Evolutionary conservation across 2,888 invertebrate genomes (phyloP).

Genomic region (Drosophila greeni): DNA sequence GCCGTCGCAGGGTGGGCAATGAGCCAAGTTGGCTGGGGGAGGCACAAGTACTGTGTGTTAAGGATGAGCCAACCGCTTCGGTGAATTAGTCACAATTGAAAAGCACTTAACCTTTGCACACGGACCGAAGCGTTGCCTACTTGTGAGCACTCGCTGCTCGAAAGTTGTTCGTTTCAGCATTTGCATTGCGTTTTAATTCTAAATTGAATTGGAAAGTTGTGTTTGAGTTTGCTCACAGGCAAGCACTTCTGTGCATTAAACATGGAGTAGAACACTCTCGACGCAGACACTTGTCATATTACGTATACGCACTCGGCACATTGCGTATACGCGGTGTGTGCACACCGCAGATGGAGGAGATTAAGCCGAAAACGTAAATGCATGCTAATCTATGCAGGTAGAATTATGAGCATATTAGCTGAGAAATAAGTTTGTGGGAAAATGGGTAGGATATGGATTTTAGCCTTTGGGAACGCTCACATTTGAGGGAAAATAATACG

Average conservation of each 20-base stretch:
- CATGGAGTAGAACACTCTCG: conserved; percentile 18
- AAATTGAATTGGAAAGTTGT: conserved; percentile 42
- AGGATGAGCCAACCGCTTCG: conserved; percentile 31
- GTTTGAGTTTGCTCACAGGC: conserved; percentile 29
- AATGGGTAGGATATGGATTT: too few species aligned
- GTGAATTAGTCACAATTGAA: conserved; percentile 67
- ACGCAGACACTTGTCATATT: conserved; percentile 9
- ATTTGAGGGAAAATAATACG: too few species aligned
- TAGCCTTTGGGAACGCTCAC: too few species aligned
- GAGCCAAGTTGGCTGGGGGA: conserved; percentile 20
- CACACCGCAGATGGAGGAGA: conserved; percentile 9
- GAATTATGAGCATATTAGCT: background rate
- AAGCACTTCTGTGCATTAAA: conserved; percentile 25
- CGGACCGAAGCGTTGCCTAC: conserved; percentile 49
- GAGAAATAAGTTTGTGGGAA: background rate
- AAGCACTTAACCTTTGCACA: conserved; percentile 43
- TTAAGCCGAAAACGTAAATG: conserved; percentile 18
- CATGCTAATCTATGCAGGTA: conserved; percentile 8
- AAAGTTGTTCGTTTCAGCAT: conserved; percentile 24
- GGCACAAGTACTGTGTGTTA: conserved; percentile 3
- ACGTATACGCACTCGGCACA: conserved; percentile 42
- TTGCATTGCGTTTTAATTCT: conserved; percentile 28
- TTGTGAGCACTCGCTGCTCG: conserved; percentile 32
- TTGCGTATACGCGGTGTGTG: conserved; percentile 44
- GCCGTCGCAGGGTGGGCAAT: conserved; percentile 38